These are phyloP conservation scores for Melanotus villosus DNA, from an alignment of 2,888 invertebrate species.

Conservation along the genomic window DNA sequence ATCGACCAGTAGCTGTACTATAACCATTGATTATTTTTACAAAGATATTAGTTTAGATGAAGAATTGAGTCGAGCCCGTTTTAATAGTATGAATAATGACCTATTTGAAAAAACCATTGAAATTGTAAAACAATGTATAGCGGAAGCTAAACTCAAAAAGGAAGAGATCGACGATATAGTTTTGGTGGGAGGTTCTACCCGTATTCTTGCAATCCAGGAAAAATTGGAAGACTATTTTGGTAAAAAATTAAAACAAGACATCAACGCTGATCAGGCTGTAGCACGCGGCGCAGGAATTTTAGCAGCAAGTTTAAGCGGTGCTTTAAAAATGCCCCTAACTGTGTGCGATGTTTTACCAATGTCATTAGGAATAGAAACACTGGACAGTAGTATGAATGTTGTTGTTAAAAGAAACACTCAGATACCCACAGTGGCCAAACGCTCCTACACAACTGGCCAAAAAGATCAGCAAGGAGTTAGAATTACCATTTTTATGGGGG, in stretches of 20 bases:
- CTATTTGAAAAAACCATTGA: conserved; percentile 73
- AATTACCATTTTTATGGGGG: conserved; percentile 89
- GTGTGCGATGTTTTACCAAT: conserved; percentile 90
- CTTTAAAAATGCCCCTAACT: conserved; percentile 86
- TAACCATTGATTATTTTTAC: conserved; percentile 91
- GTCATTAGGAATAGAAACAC: conserved; percentile 87
- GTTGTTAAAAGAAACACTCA: conserved; percentile 94
- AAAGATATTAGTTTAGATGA: conserved; percentile 91
- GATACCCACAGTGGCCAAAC: conserved; percentile 92
- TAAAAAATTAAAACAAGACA: conserved; percentile 91
- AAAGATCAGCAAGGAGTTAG: conserved; percentile 94
- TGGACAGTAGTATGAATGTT: conserved; percentile 91
- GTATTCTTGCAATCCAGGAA: conserved; percentile 95
- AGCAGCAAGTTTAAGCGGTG: conserved; percentile 89
- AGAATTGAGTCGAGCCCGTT: conserved; percentile 89
- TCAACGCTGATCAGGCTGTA: conserved; percentile 95
- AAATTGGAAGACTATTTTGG: conserved; percentile 92
- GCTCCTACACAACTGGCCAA: conserved; percentile 92
- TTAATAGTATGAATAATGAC: conserved; percentile 93
- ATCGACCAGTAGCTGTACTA: conserved; percentile 82
- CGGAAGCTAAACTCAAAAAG: conserved; percentile 94
- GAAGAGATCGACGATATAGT: conserved; percentile 87
- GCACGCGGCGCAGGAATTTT: conserved; percentile 95
- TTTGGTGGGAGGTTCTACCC: conserved; percentile 91
- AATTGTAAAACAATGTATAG: conserved; percentile 87